These are phyloP conservation scores for Pristionchus entomophagus DNA, from an alignment of 2,888 invertebrate genomes.

Conservation along the genomic window DNA sequence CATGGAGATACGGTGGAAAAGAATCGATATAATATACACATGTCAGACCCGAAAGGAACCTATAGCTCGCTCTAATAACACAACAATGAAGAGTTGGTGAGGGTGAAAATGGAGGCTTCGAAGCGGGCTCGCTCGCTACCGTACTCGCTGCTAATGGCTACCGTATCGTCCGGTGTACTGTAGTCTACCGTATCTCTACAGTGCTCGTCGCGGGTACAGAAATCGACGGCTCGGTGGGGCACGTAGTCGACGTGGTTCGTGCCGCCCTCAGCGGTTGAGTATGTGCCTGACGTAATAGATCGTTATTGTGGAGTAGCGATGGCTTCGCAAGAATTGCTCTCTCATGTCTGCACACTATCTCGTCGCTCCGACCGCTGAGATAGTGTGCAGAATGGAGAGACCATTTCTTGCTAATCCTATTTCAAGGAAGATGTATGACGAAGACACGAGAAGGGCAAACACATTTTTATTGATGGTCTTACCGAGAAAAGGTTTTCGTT, in stretches of 20 bases:
- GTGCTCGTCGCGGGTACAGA: not conserved
- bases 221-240: not conserved
- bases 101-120: not conserved
- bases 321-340: no score
- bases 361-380: no score
- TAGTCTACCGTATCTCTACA: constrained; percentile 1
- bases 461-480: no score
- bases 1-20: not conserved
- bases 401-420: no score
- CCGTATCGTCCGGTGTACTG: not conserved
- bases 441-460: no score
- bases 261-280: constrained; percentile 15
- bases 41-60: not conserved
- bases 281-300: no score
- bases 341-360: no score
- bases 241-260: constrained; percentile 18
- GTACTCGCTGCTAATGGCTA: not conserved
- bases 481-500: no score
- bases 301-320: no score
- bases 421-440: no score
- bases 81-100: not conserved
- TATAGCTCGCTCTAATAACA: constrained; percentile 33
- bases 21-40: no score
- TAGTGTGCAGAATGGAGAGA: no score
- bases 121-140: not conserved